Conservation (phyloP, 2,888 invertebrate species). For the Torymus auratus region DNA sequence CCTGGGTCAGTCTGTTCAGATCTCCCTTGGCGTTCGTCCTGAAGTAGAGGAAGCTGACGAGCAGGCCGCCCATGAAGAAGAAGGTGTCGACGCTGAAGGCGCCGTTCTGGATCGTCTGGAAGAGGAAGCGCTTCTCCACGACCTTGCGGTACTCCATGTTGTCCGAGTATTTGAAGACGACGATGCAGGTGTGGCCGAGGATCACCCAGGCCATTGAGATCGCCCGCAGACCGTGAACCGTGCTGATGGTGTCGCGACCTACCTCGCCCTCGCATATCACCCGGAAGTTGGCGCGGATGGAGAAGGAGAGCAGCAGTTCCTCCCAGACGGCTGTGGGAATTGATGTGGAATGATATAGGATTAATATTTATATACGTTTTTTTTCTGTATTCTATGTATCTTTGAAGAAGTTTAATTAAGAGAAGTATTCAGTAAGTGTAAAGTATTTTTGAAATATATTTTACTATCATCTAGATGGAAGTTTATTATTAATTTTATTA, state of each 20-base stretch:
- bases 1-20: constrained; percentile 80
- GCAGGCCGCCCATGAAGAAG: constrained; percentile 82
- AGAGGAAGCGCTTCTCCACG: constrained; percentile 75
- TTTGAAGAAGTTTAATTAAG: too few species aligned
- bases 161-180: constrained; percentile 90
- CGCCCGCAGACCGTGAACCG: constrained; percentile 75
- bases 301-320: constrained; percentile 75
- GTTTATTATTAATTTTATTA: too few species aligned
- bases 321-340: constrained; percentile 68
- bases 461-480: too few species aligned
- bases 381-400: neutral
- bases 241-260: constrained; percentile 75
- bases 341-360: neutral
- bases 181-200: constrained; percentile 79
- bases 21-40: constrained; percentile 79
- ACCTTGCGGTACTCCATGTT: constrained; percentile 79
- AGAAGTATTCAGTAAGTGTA: too few species aligned
- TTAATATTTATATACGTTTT: neutral
- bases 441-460: too few species aligned
- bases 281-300: constrained; percentile 71
- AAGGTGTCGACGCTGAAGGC: constrained; percentile 77
- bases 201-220: constrained; percentile 77
- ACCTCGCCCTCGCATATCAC: constrained; percentile 75
- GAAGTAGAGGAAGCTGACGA: constrained; percentile 91
- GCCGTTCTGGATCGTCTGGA: constrained; percentile 76